A percentile compares a stretch with the other conserved stretches of the same genome.
These are phyloP conservation scores for Troides oblongomaculatus DNA, from an alignment of 2,888 invertebrate genomes.

Conservation along the genomic window DNA sequence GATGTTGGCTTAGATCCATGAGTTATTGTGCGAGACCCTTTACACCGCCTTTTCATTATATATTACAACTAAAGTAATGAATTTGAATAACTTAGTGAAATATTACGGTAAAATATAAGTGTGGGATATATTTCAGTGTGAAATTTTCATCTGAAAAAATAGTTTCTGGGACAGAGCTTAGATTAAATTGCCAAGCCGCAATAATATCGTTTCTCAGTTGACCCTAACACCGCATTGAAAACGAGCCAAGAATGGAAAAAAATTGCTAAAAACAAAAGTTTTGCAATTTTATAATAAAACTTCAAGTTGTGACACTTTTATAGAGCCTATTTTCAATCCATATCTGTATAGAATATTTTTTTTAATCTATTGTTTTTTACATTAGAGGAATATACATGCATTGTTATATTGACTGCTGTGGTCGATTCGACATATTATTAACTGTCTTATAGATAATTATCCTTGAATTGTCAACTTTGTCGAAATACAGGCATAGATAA, in stretches of 20 bases:
- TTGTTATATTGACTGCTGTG: not conserved
- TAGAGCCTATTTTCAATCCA: not conserved
- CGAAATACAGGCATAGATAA: too few species aligned
- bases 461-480: too few species aligned
- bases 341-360: not conserved
- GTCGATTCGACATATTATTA: too few species aligned
- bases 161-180: conserved; percentile 12
- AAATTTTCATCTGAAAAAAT: conserved; percentile 13
- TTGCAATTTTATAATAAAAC: conserved; percentile 9
- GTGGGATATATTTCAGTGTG: not conserved
- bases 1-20: too few species aligned
- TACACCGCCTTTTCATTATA: not conserved
- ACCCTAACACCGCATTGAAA: conserved; percentile 21
- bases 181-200: conserved; percentile 24
- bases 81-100: conserved; percentile 1
- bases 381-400: not conserved
- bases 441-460: too few species aligned
- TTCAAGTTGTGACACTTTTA: conserved; percentile 17
- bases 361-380: not conserved
- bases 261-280: conserved; percentile 14
- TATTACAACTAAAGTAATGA: not conserved
- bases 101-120: conserved; percentile 5
- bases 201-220: conserved; percentile 16
- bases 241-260: conserved; percentile 19
- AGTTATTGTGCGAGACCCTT: too few species aligned